A percentile compares a stretch with the other conserved stretches of the same genome.
Evolutionary conservation across 2,113 vertebrate species (phyloP).

Genomic region (Halcyon malimbica): DNA sequence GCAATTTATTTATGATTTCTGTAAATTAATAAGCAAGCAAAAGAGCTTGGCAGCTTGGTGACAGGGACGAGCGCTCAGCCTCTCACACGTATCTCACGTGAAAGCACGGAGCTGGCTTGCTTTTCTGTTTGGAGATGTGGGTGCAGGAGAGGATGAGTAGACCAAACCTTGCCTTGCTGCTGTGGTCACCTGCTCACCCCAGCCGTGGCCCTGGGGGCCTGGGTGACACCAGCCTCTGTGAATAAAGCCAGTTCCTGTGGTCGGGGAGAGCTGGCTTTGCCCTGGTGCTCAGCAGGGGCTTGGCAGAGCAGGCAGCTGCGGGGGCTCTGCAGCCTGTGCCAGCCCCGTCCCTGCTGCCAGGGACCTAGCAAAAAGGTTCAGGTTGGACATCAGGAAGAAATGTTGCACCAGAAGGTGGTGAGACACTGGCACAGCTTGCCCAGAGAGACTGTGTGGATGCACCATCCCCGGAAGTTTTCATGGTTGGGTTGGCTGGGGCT

Average conservation of each 20-base stretch:
- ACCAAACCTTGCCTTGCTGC: background rate
- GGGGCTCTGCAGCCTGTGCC: background rate
- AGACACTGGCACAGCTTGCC: background rate
- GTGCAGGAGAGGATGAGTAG: background rate
- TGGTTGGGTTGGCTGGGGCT: background rate
- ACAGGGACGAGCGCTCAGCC: accelerated
- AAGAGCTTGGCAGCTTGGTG: background rate
- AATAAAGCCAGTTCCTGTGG: background rate
- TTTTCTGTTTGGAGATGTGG: background rate
- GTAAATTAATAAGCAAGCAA: background rate
- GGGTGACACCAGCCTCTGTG: background rate
- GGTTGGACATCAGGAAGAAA: background rate
- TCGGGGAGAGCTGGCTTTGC: background rate
- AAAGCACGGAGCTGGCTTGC: background rate
- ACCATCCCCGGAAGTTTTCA: background rate
- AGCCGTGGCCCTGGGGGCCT: background rate
- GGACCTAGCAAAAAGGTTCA: background rate
- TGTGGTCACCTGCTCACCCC: accelerated
- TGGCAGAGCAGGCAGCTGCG: accelerated
- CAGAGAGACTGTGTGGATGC: background rate
- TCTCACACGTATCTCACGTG: accelerated
- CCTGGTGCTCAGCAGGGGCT: too few relatives aligned
- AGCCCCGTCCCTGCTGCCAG: accelerated
- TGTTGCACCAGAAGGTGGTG: background rate
- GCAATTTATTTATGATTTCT: background rate